These are phyloP conservation scores for Paramormyrops kingsleyae DNA, from an alignment of 2,113 vertebrate species.

Conservation along the genomic window DNA sequence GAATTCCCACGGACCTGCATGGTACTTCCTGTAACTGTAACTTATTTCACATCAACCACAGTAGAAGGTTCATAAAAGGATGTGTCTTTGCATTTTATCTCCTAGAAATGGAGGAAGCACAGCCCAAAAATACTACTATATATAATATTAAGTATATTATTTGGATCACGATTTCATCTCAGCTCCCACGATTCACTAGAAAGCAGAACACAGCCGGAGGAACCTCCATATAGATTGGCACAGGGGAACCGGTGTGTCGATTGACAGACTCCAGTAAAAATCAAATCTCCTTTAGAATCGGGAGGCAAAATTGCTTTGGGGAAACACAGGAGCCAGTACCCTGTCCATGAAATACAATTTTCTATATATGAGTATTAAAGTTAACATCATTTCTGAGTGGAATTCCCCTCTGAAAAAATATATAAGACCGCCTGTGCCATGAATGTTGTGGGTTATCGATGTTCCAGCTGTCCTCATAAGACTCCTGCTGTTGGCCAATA, in stretches of 20 bases:
- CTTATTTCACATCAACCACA: not conserved
- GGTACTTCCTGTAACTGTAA: not conserved
- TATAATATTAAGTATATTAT: not conserved
- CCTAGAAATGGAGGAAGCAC: not conserved
- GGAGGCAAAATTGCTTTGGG: not conserved
- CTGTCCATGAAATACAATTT: not conserved
- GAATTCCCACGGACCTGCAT: not conserved
- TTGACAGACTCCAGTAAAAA: not conserved
- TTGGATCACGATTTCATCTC: not conserved
- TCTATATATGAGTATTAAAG: not conserved
- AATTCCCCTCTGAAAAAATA: constrained; percentile 2
- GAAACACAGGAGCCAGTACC: not conserved
- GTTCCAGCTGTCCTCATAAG: not conserved
- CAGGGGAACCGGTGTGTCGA: not conserved
- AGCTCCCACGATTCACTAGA: not conserved
- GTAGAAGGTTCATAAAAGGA: not conserved
- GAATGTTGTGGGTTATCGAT: not conserved
- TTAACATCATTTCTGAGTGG: not conserved
- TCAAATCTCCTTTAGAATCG: not conserved
- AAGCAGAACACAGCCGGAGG: not conserved
- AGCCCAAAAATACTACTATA: not conserved
- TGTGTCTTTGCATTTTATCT: not conserved
- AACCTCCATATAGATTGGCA: not conserved
- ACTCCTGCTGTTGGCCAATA: not conserved
- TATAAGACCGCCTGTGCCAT: not conserved